Evolutionary conservation across 37 sponge, comb jelly and placozoan species (phyloP).

Genomic region (Petrosia ficiformis): DNA sequence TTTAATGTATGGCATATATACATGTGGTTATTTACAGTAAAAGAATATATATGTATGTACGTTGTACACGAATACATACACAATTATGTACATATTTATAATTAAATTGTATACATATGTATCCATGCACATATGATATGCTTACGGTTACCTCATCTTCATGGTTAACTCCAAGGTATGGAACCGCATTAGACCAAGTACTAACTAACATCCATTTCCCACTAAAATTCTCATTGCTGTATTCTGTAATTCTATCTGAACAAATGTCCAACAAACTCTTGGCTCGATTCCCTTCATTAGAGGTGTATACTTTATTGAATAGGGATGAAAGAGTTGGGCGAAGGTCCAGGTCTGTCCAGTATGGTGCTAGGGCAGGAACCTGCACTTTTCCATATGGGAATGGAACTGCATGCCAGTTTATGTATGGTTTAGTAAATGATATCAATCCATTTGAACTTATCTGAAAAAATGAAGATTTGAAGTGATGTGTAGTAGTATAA

Average conservation of each 20-base stretch:
- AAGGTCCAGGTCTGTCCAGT: constrained; percentile 55
- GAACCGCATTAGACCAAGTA: constrained; percentile 33
- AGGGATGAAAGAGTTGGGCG: not conserved
- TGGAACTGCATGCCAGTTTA: constrained; percentile 27
- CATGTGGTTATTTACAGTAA: too few species aligned
- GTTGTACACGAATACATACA: too few species aligned
- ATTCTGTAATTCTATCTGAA: not conserved
- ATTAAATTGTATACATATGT: too few species aligned
- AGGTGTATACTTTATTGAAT: constrained; percentile 10
- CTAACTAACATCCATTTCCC: constrained; percentile 28
- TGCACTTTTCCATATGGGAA: constrained; percentile 35
- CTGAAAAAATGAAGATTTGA: constrained; percentile 16
- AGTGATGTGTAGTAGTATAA: not conserved
- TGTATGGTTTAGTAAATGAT: constrained; percentile 33
- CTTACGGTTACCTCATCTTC: too few species aligned
- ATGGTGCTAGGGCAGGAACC: constrained; percentile 41
- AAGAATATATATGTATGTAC: too few species aligned
- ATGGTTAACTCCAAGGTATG: constrained; percentile 18
- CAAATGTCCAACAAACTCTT: not conserved
- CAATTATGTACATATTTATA: too few species aligned
- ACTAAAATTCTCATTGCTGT: not conserved
- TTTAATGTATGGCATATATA: too few species aligned
- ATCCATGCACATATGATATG: too few species aligned
- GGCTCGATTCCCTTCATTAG: not conserved
- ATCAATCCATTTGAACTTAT: constrained; percentile 48